Evolutionary conservation across 2,888 invertebrate species (phyloP).

Genomic region (Charanyca ferruginea): DNA sequence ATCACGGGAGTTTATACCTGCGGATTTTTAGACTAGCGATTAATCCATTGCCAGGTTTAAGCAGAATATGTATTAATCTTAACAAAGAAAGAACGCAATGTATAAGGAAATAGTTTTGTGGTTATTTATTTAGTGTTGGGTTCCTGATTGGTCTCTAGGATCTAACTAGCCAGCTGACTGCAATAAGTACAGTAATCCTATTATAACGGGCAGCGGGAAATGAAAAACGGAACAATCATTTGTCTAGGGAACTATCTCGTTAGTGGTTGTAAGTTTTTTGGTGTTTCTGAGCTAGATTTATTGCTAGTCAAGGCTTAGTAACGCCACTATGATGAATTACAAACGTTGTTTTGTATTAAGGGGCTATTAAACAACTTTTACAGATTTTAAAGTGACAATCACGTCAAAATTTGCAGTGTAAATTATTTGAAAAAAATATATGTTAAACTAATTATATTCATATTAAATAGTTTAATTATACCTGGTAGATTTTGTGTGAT

Average conservation of each 20-base stretch:
- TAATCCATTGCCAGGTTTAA: constrained; percentile 28
- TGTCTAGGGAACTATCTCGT: constrained; percentile 58
- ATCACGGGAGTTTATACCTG: constrained; percentile 19
- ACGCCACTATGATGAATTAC: constrained; percentile 37
- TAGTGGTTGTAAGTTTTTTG: constrained; percentile 42
- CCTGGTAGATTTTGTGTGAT: too few relatives aligned
- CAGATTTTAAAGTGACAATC: too few relatives aligned
- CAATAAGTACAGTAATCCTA: constrained; percentile 49
- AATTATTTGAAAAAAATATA: too few relatives aligned
- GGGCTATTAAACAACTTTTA: too few relatives aligned
- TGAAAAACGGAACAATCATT: constrained; percentile 53
- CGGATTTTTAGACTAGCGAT: constrained; percentile 18
- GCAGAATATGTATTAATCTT: neutral
- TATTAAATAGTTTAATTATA: too few relatives aligned
- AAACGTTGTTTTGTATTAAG: constrained; percentile 15
- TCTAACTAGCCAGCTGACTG: constrained; percentile 40
- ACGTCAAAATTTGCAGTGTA: too few relatives aligned
- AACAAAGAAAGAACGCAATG: constrained; percentile 5
- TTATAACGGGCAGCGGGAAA: constrained; percentile 39
- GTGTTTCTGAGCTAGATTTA: constrained; percentile 52
- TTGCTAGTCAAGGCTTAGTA: constrained; percentile 26
- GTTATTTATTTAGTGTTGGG: constrained; percentile 16
- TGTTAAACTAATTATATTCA: too few relatives aligned
- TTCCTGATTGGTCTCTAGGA: constrained; percentile 18
- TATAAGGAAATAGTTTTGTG: neutral